Percentiles rank a stretch among this genome's conserved stretches.
Evolutionary conservation across 2,113 vertebrate species (phyloP).

Genomic region (Microcebus griseorufus): DNA sequence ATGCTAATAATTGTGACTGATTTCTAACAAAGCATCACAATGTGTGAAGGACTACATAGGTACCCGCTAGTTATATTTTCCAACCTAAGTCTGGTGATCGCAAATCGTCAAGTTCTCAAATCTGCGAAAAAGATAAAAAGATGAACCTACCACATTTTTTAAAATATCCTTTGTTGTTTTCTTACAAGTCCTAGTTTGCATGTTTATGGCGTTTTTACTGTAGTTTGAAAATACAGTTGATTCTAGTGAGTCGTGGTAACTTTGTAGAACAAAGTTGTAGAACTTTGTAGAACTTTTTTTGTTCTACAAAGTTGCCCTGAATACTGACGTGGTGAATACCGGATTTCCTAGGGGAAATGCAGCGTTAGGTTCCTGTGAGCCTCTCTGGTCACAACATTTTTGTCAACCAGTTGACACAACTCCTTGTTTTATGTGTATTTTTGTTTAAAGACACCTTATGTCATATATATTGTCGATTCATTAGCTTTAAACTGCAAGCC

Average conservation of each 20-base stretch:
- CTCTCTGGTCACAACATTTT: not conserved
- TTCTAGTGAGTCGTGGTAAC: not conserved
- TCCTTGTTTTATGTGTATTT: not conserved
- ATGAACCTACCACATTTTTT: not conserved
- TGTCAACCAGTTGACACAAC: not conserved
- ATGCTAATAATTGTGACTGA: not conserved
- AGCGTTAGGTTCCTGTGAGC: not conserved
- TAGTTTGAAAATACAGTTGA: not conserved
- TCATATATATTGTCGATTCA: not conserved
- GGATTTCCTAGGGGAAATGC: not conserved
- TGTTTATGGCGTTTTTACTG: not conserved
- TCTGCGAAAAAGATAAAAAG: not conserved
- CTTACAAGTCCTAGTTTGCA: not conserved
- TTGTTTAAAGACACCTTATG: not conserved
- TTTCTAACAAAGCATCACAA: not conserved
- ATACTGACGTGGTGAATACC: not conserved
- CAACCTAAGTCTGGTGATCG: not conserved
- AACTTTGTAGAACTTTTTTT: too few species aligned
- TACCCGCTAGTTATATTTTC: not conserved
- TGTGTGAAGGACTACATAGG: not conserved
- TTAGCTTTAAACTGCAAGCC: not conserved
- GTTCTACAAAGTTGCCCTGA: not conserved
- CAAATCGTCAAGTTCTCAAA: not conserved
- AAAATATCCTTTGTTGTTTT: not conserved
- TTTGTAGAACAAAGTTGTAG: too few species aligned